phyloP scores from a whole-genome alignment of 2,797 vertebrate genomes.

The Pelochelys cantorii region DNA sequence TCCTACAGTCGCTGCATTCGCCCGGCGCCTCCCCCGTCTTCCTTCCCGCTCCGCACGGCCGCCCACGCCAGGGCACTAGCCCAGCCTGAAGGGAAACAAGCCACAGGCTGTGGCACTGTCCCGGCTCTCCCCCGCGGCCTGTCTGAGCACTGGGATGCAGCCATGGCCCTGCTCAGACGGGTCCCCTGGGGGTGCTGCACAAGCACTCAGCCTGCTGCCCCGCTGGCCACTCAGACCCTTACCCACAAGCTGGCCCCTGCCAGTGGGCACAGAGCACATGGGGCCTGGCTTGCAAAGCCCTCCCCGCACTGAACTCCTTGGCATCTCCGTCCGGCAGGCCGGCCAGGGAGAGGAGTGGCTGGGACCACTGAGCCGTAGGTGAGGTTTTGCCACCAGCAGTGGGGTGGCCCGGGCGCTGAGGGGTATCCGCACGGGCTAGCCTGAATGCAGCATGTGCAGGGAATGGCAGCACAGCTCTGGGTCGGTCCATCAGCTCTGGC shows the following conservation, averaged over 20 bases:
- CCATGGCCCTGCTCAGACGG: not conserved
- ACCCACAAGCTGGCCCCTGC: not conserved
- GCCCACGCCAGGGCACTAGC: not conserved
- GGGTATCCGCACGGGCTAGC: no score
- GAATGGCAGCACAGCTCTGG: not conserved
- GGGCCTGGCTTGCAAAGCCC: not conserved
- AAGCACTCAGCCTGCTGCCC: not conserved
- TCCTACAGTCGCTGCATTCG: not conserved
- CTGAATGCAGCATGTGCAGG: not conserved
- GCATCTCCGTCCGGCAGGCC: not conserved
- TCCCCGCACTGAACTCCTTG: not conserved
- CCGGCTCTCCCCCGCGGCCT: no score
- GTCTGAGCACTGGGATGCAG: not conserved
- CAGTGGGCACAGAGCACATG: not conserved
- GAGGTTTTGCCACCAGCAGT: not conserved
- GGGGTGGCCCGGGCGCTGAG: no score
- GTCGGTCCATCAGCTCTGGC: no score
- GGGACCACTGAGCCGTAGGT: not conserved
- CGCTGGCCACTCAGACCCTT: not conserved
- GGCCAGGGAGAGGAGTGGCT: not conserved
- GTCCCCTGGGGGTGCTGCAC: not conserved
- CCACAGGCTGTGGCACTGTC: no score
- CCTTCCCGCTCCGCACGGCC: not conserved
- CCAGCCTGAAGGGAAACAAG: not conserved
- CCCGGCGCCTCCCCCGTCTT: not conserved